Evolutionary conservation across 2,113 vertebrate species (phyloP).

Genomic region (Oncorhynchus nerka): DNA sequence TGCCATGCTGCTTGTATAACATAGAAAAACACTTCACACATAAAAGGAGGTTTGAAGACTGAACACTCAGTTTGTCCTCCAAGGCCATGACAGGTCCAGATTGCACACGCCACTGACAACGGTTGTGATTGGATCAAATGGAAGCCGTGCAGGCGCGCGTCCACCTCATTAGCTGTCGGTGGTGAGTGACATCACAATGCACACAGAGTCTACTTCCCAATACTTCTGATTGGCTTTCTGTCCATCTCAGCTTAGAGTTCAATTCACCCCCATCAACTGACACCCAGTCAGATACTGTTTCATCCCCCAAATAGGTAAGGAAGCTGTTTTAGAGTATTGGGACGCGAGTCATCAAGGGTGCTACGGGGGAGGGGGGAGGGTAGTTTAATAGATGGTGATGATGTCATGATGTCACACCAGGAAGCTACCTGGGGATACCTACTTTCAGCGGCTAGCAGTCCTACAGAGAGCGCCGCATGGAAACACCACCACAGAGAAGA

Average conservation of each 20-base stretch:
- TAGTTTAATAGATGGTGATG: slow-evolving; percentile 18
- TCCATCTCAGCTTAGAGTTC: background rate
- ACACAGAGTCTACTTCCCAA: background rate
- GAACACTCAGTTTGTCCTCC: background rate
- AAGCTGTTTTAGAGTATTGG: slow-evolving; percentile 14
- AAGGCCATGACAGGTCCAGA: background rate
- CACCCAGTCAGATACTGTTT: background rate
- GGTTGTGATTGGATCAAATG: background rate
- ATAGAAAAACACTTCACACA: background rate
- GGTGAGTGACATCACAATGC: background rate
- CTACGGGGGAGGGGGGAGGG: background rate
- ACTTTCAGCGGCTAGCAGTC: slow-evolving; percentile 99
- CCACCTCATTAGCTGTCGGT: background rate
- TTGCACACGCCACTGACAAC: background rate
- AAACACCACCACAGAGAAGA: slow-evolving; percentile 58
- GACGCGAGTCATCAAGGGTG: slow-evolving; percentile 10
- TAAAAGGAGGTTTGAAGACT: background rate
- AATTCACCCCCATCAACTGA: background rate
- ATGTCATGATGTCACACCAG: slow-evolving; percentile 39
- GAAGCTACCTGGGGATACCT: slow-evolving; percentile 81
- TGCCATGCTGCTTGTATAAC: background rate
- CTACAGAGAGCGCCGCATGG: slow-evolving; percentile 88
- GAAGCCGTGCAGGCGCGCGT: background rate
- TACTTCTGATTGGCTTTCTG: background rate
- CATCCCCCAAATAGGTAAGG: background rate